These are phyloP conservation scores for Ennomos fuscantarius DNA, from an alignment of 2,888 invertebrate species.

Conservation along the genomic window DNA sequence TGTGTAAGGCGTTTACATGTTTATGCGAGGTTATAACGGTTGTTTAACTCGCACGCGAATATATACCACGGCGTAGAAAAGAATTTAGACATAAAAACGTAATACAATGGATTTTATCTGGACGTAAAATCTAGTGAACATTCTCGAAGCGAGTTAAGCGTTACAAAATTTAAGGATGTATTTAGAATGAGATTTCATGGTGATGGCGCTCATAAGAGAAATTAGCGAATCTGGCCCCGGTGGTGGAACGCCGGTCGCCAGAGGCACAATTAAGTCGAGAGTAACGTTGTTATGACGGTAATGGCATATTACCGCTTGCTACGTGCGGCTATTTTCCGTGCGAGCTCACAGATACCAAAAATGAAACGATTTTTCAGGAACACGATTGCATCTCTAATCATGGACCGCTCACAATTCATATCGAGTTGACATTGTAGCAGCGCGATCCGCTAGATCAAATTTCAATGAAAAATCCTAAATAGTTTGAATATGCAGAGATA, in stretches of 20 bases:
- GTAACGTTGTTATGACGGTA: conserved; percentile 79
- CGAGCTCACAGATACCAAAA: conserved; percentile 63
- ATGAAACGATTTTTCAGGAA: conserved; percentile 77
- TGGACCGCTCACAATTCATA: conserved; percentile 37
- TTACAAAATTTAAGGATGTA: conserved; percentile 19
- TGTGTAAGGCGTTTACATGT: conserved; percentile 48
- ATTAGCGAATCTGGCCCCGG: conserved; percentile 60
- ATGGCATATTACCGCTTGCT: conserved; percentile 74
- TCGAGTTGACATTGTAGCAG: conserved; percentile 25
- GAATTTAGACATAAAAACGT: conserved; percentile 4
- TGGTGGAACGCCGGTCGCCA: conserved; percentile 47
- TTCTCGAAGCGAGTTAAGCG: conserved; percentile 10
- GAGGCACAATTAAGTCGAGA: conserved; percentile 79
- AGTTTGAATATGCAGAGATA: conserved; percentile 18
- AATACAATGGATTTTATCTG: conserved; percentile 11
- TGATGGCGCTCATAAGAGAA: conserved; percentile 58
- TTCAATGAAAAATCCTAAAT: conserved; percentile 21
- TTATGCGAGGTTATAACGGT: conserved; percentile 47
- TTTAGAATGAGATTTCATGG: conserved; percentile 50
- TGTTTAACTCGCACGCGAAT: conserved; percentile 38
- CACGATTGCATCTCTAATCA: conserved; percentile 70
- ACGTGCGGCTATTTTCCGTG: conserved; percentile 69
- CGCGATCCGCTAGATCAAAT: conserved; percentile 18
- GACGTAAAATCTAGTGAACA: conserved; percentile 11
- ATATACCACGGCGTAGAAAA: not conserved